Base-by-base conservation (phyloP, 2,888 invertebrate genomes). In the Gymnoscelis rufifasciata region DNA sequence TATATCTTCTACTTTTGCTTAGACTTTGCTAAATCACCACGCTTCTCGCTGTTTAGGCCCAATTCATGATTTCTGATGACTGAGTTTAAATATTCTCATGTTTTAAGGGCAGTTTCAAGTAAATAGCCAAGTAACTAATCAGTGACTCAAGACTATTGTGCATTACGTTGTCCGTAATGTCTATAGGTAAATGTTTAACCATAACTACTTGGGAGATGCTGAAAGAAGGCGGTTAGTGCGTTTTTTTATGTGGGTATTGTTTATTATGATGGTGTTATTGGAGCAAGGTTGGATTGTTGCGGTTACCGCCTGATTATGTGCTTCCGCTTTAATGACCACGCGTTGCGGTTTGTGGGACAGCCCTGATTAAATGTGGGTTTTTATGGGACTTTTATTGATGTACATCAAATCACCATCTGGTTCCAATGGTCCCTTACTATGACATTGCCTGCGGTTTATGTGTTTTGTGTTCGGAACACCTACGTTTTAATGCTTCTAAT, bases 281-380 rank as follows among this genome's bases (percentile, higher is more conserved):
- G 38, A 44, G 47, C 51, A 53, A 57, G 13, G 51, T 52, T 52
- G 13, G 51, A 52, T 53, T 54, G 58, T 55, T 62, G 65, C 52
- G 64, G 65, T 67, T 64, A 68, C 62, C 60, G 58, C 39, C 57
- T 62, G 65, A 71, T 71, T 69, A 66, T 66, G 59, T 54, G 61
- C 59, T 68, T 72, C 71, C 68, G 66, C 53, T 60, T 60, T 54
- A 44, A 40, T 48, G 53, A 51, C 48, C 48, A 48, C 51, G 51
- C 52, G 41, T 38, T 30, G 44, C 24, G 43, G 38, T 24, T 46
- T 30, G 43, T 35, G 51, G 51, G 46, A 52, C 55, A 52, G 53
- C 48, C 52, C 52, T 49, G 51, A 55, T 53, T 55, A 47, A 50
- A 55, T 53, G 51, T 44, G 39, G 28, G 19, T 24, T 57, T 54